Conservation (phyloP, 2,888 invertebrate genomes). For the Sinhomidia bicolor region DNA sequence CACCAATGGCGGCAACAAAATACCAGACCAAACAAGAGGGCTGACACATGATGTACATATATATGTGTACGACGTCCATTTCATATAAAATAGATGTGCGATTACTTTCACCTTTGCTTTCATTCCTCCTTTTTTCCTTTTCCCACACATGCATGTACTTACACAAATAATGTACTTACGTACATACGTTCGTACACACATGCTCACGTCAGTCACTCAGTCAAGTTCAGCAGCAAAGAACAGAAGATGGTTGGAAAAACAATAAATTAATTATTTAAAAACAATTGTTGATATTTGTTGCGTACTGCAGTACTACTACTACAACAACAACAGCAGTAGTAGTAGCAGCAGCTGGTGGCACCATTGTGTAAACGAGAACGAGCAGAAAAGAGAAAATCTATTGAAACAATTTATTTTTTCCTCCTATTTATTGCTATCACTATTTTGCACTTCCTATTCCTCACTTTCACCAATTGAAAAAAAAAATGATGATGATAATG, state of each 20-base stretch:
- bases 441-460: background rate
- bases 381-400: background rate
- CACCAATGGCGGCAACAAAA: too few species aligned
- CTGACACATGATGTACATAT: background rate
- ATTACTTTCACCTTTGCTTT: constrained; percentile 29
- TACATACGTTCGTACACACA: background rate
- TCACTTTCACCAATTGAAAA: constrained; percentile 5
- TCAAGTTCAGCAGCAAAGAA: background rate
- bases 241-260: background rate
- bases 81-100: constrained; percentile 33
- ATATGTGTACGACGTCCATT: background rate
- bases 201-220: background rate
- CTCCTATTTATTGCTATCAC: background rate
- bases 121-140: background rate
- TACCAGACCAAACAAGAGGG: background rate
- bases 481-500: background rate
- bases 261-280: constrained; percentile 46
- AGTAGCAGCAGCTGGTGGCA: background rate
- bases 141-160: too few species aligned
- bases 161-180: too few species aligned
- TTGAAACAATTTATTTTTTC: background rate
- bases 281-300: constrained; percentile 32
- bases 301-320: background rate
- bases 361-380: background rate
- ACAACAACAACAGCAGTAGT: too few species aligned